Conservation (phyloP, 2,113 vertebrate species). For the Ictidomys tridecemlineatus region DNA sequence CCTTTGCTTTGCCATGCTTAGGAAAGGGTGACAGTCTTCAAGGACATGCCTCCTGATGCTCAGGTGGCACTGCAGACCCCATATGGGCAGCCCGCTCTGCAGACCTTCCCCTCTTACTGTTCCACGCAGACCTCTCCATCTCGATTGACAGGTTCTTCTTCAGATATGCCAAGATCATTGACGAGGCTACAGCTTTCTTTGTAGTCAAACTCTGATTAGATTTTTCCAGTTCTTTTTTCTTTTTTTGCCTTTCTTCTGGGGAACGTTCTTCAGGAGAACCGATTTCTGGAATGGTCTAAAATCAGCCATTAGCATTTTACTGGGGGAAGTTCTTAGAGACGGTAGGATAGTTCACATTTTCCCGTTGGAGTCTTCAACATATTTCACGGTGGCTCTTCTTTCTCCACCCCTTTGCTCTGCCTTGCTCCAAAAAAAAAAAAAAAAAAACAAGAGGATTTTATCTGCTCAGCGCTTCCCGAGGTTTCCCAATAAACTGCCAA, state of each 20-base stretch:
- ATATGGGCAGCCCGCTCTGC: background rate
- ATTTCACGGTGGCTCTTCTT: background rate
- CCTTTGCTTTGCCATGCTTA: background rate
- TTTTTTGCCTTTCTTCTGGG: background rate
- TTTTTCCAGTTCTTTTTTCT: background rate
- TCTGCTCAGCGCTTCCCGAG: background rate
- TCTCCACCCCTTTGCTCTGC: background rate
- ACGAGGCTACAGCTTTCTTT: constrained; percentile 41
- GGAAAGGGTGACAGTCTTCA: background rate
- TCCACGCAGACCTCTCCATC: background rate
- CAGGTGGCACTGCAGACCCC: background rate
- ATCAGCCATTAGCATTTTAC: background rate
- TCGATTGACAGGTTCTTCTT: background rate
- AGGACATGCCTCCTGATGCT: background rate
- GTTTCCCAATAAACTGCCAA: background rate
- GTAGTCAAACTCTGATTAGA: constrained; percentile 2
- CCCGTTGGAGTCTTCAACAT: background rate
- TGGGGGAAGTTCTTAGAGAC: background rate
- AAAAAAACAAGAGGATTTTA: background rate
- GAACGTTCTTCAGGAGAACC: background rate
- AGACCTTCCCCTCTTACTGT: background rate
- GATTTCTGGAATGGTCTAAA: background rate
- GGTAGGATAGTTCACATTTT: background rate
- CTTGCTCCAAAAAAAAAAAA: background rate
- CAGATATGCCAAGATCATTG: constrained; percentile 29